Conservation (phyloP, 2,113 vertebrate genomes). For the Phainopepla nitens region DNA sequence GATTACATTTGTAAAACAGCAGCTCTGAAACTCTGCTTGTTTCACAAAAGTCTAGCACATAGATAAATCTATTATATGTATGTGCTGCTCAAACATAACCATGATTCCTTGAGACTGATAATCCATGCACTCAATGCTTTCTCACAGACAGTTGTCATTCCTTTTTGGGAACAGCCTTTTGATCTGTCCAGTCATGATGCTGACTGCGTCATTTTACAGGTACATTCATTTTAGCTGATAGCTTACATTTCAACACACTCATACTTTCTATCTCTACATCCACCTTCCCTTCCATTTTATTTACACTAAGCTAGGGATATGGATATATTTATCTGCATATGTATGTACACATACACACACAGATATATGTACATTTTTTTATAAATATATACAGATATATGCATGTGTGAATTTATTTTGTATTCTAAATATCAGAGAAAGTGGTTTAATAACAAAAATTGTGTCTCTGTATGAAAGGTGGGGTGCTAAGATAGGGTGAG, state of each 20-base stretch:
- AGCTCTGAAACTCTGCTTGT: background rate
- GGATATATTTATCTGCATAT: background rate
- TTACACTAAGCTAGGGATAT: background rate
- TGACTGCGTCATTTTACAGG: background rate
- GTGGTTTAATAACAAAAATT: background rate
- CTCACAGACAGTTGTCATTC: background rate
- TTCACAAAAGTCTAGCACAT: background rate
- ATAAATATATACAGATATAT: background rate
- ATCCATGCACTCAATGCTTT: background rate
- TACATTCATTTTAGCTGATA: background rate
- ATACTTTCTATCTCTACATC: background rate
- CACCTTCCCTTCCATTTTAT: background rate
- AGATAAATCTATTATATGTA: background rate
- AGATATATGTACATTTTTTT: background rate
- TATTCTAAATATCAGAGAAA: background rate
- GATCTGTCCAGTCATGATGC: background rate
- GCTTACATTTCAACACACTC: background rate
- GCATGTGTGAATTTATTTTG: background rate
- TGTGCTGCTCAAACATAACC: background rate
- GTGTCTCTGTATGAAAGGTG: background rate
- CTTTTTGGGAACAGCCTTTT: background rate
- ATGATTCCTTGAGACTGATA: background rate
- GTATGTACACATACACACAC: background rate
- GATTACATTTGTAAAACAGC: background rate
- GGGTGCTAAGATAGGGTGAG: background rate